Evolutionary conservation across 2,113 vertebrate genomes (phyloP), one percentile per base, ranked within the genome.

Genomic region (Ammodytes marinus): DNA sequence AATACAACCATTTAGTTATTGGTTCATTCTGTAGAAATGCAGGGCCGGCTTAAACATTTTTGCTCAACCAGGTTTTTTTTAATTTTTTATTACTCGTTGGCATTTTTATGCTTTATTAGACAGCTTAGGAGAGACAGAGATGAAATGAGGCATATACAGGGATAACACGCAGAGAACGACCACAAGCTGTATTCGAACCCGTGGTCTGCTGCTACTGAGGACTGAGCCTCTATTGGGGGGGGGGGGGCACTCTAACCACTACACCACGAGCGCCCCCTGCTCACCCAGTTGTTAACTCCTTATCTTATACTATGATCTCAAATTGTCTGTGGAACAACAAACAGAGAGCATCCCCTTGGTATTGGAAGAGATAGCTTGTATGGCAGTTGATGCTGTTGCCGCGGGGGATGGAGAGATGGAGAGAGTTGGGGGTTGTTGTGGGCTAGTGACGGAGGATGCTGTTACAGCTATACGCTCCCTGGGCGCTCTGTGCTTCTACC

Each of bases 381-480:
- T 2, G 42, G 50, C 39, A 77, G 65, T 71, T 69, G 35, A 47
- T 27, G 60, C 19, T 77, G 64, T 69, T 39, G 37, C 42, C 60
- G 64, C 10, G 15, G 49, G 55, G 59, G 69, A n/a, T n/a, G n/a
- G n/a, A n/a, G n/a, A n/a, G 61, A 60, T 69, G 67, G 39, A 74
- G 65, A 77, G 67, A 47, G 39, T 58, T 55, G 54, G 55, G 67
- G 42, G 46, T 57, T 69, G 66, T 58, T 55, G 79, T 46, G 19
- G 37, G 59, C 66, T 69, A 9, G 73, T 76, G 84, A 78, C 14
- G 11, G 54, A 73, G 79, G 74, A 79, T 82, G 83, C 60, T 87
- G 89, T 86, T 91, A 88, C 37, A 27, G 47, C 86, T 77, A 77
- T 65, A 84, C 77, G 58, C 45, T 82, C 88, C 69, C 91, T 46